phyloP scores from a whole-genome alignment of 1,140 invertebrate species.

The Bicyclus anynana region DNA sequence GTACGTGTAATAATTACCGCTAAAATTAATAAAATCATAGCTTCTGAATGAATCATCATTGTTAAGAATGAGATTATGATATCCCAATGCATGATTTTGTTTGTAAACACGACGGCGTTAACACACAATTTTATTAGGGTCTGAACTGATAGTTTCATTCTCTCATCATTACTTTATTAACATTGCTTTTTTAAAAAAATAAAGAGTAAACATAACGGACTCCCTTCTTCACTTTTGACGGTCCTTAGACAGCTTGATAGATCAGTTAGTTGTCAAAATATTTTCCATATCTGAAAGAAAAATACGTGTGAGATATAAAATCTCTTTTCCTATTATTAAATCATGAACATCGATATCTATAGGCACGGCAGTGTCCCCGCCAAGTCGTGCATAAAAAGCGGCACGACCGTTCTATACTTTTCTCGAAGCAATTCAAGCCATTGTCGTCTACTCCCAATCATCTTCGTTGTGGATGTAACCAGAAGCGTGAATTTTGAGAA shows the following conservation, averaged over 20 bases:
- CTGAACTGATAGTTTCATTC: constrained; percentile 35
- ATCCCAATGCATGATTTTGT: constrained; percentile 43
- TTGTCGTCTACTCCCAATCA: no score
- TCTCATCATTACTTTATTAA: constrained; percentile 32
- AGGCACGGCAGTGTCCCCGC: no score
- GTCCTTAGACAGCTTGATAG: not conserved
- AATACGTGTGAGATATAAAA: not conserved
- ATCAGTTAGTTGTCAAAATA: not conserved
- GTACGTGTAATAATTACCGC: constrained; percentile 33
- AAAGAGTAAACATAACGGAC: not conserved
- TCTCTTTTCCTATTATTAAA: not conserved
- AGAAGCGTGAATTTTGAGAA: no score
- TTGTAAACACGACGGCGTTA: constrained; percentile 33
- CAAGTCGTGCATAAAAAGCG: no score
- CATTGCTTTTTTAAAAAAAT: not conserved
- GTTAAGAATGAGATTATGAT: constrained; percentile 36
- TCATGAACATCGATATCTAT: not conserved
- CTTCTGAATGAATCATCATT: constrained; percentile 36
- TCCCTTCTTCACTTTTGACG: not conserved
- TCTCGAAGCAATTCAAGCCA: no score
- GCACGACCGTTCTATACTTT: no score
- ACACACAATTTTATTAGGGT: constrained; percentile 44
- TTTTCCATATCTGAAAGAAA: not conserved
- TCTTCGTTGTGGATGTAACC: no score
- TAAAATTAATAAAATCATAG: constrained; percentile 33